These are phyloP conservation scores for Anoplophora glabripennis DNA, from an alignment of 1,140 invertebrate genomes.

Conservation along the genomic window DNA sequence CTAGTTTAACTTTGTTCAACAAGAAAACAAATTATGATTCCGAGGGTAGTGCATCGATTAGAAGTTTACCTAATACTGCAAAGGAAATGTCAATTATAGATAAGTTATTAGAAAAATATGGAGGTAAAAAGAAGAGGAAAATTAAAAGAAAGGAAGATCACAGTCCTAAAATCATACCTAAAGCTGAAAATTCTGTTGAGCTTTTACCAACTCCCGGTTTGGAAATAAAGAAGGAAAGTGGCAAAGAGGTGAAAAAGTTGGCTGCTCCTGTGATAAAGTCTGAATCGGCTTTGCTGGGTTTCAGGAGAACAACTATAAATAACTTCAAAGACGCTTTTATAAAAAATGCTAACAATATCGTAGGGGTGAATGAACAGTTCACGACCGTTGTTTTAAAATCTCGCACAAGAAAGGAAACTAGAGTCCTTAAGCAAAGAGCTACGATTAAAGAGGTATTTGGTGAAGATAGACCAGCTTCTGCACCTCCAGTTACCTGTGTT, in stretches of 20 bases:
- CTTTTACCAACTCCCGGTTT: slow-evolving; percentile 58
- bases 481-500: slow-evolving; percentile 53
- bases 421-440: slow-evolving; percentile 69
- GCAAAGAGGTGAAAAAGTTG: slow-evolving; percentile 52
- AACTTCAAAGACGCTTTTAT: slow-evolving; percentile 67
- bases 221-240: slow-evolving; percentile 46
- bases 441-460: slow-evolving; percentile 79
- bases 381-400: slow-evolving; percentile 70
- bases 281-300: slow-evolving; percentile 56
- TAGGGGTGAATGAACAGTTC: slow-evolving; percentile 59
- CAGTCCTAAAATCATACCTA: slow-evolving; percentile 54
- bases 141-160: slow-evolving; percentile 55
- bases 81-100: slow-evolving; percentile 64
- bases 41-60: slow-evolving; percentile 57
- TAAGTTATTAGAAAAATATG: slow-evolving; percentile 61
- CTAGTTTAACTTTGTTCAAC: slow-evolving; percentile 57
- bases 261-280: slow-evolving; percentile 54
- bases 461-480: slow-evolving; percentile 64
- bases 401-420: slow-evolving; percentile 72
- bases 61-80: slow-evolving; percentile 42
- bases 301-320: slow-evolving; percentile 67
- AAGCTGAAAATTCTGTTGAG: slow-evolving; percentile 56
- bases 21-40: slow-evolving; percentile 64
- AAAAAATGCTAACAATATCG: slow-evolving; percentile 58
- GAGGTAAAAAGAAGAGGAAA: slow-evolving; percentile 56